Evolutionary conservation across 2,113 vertebrate species (phyloP).

Genomic region (Rhinopomastus cyanomelas): DNA sequence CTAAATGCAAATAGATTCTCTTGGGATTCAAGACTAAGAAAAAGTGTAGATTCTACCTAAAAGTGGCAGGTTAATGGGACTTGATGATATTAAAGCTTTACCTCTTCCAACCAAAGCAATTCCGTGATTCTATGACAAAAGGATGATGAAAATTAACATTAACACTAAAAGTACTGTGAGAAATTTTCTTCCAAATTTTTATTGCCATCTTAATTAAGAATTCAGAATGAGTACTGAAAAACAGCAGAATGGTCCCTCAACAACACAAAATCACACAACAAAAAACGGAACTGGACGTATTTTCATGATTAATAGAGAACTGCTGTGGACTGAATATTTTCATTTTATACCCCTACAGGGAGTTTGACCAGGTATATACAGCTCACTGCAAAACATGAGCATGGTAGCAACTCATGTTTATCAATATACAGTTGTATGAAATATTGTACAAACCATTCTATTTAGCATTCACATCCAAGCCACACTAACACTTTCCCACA

Average conservation of each 20-base stretch:
- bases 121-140: neutral
- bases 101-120: no score
- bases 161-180: neutral
- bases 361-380: neutral
- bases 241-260: neutral
- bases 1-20: neutral
- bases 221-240: neutral
- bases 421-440: neutral
- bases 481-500: neutral
- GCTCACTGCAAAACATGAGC: neutral
- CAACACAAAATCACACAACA: neutral
- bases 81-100: no score
- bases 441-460: neutral
- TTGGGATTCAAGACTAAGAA: neutral
- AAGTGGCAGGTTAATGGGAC: neutral
- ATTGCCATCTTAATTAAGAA: neutral
- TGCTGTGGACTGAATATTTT: neutral
- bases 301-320: neutral
- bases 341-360: neutral
- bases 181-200: neutral
- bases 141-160: neutral
- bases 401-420: neutral
- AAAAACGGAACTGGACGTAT: neutral
- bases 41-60: neutral
- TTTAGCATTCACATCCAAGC: neutral